A percentile compares a stretch with the other conserved stretches of the same genome.
Conservation (phyloP, 1,140 invertebrate genomes). For the Octopus bimaculoides region DNA sequence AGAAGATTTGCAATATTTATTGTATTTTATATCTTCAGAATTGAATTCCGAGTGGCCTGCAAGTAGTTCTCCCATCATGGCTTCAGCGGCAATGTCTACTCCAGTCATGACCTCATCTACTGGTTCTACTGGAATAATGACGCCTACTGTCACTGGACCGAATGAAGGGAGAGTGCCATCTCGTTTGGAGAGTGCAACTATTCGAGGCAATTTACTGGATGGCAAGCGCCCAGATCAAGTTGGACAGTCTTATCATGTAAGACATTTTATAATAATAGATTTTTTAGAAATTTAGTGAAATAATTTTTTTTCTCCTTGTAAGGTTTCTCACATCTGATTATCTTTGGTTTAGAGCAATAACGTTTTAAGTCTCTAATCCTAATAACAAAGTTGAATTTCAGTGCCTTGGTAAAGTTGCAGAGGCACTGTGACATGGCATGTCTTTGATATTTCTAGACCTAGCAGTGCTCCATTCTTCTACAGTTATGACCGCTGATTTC, state of each 20-base stretch:
- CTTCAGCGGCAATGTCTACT: constrained; percentile 30
- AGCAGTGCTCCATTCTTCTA: too few species aligned
- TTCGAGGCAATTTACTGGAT: constrained; percentile 20
- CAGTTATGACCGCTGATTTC: too few species aligned
- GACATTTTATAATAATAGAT: neutral
- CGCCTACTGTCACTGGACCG: constrained; percentile 4
- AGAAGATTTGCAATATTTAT: neutral
- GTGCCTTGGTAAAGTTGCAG: neutral
- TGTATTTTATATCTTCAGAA: neutral
- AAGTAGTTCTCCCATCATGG: constrained; percentile 22
- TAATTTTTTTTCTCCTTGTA: neutral
- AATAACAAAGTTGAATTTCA: neutral
- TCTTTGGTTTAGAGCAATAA: neutral
- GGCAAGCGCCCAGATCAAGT: constrained; percentile 13
- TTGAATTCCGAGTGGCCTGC: constrained; percentile 25
- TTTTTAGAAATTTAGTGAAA: neutral
- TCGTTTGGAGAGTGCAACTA: constrained; percentile 13
- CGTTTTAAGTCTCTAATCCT: neutral
- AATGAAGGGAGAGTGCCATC: neutral
- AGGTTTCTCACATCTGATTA: neutral
- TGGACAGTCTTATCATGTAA: constrained; percentile 2
- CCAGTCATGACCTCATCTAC: constrained; percentile 41
- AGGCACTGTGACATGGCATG: neutral
- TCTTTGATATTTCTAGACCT: too few species aligned
- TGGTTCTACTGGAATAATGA: constrained; percentile 13